Evolutionary conservation across 1,140 invertebrate genomes (phyloP).

Genomic region (Pseudomyrmex gracilis): DNA sequence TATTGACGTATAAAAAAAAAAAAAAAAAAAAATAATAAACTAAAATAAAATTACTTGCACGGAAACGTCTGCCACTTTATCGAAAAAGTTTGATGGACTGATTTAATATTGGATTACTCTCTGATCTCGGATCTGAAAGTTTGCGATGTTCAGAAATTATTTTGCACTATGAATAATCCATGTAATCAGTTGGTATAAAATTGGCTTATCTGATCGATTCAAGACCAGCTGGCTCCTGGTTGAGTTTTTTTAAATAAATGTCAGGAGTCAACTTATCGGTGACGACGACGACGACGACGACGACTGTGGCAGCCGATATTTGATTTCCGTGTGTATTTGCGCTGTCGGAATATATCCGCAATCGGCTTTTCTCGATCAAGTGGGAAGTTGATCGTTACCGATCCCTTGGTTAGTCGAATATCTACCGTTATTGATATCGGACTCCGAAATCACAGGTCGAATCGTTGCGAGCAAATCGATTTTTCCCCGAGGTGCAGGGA

Average conservation of each 20-base stretch:
- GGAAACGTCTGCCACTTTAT: neutral
- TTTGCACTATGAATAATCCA: constrained; percentile 23
- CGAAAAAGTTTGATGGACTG: constrained; percentile 3
- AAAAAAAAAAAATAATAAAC: too few relatives aligned
- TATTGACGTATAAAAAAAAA: too few relatives aligned
- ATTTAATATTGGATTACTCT: neutral
- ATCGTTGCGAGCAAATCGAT: constrained; percentile 35
- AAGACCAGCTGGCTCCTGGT: neutral
- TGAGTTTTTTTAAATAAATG: constrained; percentile 59
- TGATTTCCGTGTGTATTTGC: constrained; percentile 62
- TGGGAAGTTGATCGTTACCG: constrained; percentile 31
- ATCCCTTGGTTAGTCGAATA: constrained; percentile 38
- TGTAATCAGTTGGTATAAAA: neutral
- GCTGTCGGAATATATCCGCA: constrained; percentile 36
- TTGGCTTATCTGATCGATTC: constrained; percentile 6
- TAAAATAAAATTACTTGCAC: neutral
- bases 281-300: neutral
- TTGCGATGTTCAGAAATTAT: neutral
- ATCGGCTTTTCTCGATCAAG: constrained; percentile 27
- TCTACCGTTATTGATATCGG: neutral
- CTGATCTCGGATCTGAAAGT: constrained; percentile 13
- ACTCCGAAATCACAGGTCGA: constrained; percentile 2
- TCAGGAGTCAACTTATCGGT: constrained; percentile 51
- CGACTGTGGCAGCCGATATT: constrained; percentile 43
- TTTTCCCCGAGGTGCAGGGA: neutral